Evolutionary conservation across 2,797 vertebrate genomes (phyloP).

Genomic region (Tragopan temminckii): DNA sequence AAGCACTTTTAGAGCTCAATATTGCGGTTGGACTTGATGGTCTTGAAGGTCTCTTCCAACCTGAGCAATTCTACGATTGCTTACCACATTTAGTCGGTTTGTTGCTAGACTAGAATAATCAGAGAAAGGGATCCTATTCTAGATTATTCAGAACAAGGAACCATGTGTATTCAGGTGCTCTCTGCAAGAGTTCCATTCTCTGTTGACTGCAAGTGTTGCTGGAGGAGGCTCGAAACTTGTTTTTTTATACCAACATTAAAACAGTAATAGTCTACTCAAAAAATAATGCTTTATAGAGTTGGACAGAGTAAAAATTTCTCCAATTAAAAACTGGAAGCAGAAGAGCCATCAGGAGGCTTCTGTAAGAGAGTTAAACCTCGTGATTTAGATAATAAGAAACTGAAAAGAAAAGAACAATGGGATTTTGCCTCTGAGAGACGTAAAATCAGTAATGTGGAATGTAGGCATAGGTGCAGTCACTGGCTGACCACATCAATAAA

Average conservation of each 20-base stretch:
- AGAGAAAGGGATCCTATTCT: not conserved
- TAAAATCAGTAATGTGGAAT: not conserved
- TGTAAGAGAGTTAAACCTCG: not conserved
- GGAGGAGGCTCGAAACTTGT: not conserved
- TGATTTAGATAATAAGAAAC: not conserved
- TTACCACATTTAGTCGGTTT: not conserved
- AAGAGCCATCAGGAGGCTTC: not conserved
- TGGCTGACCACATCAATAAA: not conserved
- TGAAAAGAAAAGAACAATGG: not conserved
- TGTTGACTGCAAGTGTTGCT: not conserved
- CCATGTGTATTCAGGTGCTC: rapidly evolving
- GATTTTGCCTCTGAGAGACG: not conserved
- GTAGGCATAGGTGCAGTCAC: not conserved
- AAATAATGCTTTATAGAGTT: not conserved
- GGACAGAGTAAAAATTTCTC: not conserved
- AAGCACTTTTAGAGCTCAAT: not conserved
- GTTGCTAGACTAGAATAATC: not conserved
- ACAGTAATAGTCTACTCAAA: not conserved
- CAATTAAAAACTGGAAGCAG: not conserved
- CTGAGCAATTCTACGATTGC: too few relatives aligned
- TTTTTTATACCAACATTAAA: not conserved
- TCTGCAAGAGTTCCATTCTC: not conserved
- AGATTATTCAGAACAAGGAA: not conserved
- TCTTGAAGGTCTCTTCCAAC: too few relatives aligned
- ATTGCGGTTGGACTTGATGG: too few relatives aligned